phyloP scores from a whole-genome alignment of 2,113 vertebrate genomes.

The Psittacus erithacus region DNA sequence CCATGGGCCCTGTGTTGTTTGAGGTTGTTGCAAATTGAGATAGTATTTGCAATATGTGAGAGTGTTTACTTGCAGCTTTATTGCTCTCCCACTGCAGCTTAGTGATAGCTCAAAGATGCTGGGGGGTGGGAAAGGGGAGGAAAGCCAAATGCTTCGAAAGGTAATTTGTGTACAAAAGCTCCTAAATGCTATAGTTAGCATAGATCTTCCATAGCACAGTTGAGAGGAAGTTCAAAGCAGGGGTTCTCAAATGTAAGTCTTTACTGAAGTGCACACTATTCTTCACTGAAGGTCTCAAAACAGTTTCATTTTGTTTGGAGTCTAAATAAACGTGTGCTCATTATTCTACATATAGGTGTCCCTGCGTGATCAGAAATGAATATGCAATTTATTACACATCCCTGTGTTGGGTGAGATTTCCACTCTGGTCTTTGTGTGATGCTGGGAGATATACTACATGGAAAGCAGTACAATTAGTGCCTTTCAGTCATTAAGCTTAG shows the following conservation, averaged over 20 bases:
- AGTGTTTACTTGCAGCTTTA: neutral
- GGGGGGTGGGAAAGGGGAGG: neutral
- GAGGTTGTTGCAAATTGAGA: neutral
- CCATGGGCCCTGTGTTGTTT: neutral
- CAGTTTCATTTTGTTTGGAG: neutral
- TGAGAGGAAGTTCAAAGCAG: neutral
- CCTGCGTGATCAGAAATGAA: neutral
- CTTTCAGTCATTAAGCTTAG: neutral
- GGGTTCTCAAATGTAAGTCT: neutral
- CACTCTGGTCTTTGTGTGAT: neutral
- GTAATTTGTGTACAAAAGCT: neutral
- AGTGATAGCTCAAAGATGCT: neutral
- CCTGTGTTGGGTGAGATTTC: neutral
- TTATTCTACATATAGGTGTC: neutral
- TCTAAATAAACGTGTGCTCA: neutral
- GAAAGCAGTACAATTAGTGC: neutral
- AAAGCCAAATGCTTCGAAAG: neutral
- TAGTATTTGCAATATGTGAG: neutral
- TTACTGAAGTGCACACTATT: neutral
- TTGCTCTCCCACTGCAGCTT: neutral
- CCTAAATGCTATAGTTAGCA: neutral
- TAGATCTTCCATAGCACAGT: neutral
- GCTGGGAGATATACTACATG: neutral
- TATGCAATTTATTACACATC: fast-evolving
- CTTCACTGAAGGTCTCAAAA: neutral